Base-by-base conservation (phyloP, 2,888 invertebrate species). In the Himalopsyche japonica region DNA sequence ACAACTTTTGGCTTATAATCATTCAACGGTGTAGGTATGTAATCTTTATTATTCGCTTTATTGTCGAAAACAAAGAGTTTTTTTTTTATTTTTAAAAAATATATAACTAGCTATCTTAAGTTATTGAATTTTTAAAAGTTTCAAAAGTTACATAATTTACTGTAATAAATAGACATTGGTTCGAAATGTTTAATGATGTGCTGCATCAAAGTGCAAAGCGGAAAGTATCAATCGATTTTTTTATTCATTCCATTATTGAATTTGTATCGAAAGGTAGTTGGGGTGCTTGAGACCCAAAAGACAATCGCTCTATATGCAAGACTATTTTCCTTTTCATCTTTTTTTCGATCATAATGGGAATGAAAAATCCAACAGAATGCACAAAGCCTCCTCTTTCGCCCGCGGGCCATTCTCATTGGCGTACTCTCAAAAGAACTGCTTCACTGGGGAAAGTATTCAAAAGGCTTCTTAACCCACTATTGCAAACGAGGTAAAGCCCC, bases 281-380 rank as follows among this genome's bases (percentile, higher is more conserved):
- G 43, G 70, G 70, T 24, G 24, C 70, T 24, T 12, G 27, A 8
- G 27, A 70, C 70, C 70, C 70, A 27, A 70, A 70, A 70, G 70
- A 70, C 70, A 70, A 70, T 70, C 70, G 70, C 12, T 70, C 70
- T 70, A 70, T 70, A 70, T 70, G 70, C 70, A 70, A 70, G 70
- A 70, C 12, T 43, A 5, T 64, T 64, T 49, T 64, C 32, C 77
- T 77, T 49, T 82, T 82, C 48, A 82, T 49, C 81, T 76, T 81
- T 48, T 18, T 49, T 30, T 43, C 30, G 47, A 76, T 24, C 37
- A 43, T 30, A 43, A 43, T 12, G 49, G 79, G 64, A 27, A 78
- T 27, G 78, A 64, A 82, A 78, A 78, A 78, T 82, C 79, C 78
- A 70, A 32, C 79, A 48, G 47, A 77, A 47, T 82, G 82, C 82